phyloP scores from a whole-genome alignment of 2,113 vertebrate species.

The Petrocephalus microphthalmus region DNA sequence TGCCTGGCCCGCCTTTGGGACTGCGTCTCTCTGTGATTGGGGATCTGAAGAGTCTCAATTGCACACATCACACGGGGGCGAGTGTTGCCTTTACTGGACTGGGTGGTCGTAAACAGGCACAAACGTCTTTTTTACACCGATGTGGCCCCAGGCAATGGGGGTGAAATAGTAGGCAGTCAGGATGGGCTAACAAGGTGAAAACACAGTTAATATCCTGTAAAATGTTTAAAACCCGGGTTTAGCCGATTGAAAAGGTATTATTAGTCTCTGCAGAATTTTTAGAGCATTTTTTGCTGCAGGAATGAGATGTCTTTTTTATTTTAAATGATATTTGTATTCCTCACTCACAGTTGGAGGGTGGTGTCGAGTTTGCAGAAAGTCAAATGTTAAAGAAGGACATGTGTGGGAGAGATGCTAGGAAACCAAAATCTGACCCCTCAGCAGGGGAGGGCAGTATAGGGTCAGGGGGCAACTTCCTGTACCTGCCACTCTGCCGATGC shows the following conservation, averaged over 20 bases:
- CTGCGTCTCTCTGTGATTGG: conserved; percentile 21
- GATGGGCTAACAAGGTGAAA: conserved; percentile 49
- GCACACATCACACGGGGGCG: conserved; percentile 47
- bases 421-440: conserved; percentile 10
- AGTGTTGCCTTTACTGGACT: conserved; percentile 50
- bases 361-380: conserved; percentile 33
- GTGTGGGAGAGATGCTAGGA: conserved; percentile 25
- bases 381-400: conserved; percentile 32
- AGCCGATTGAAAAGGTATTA: conserved; percentile 21
- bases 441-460: background rate
- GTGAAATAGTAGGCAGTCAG: conserved; percentile 31
- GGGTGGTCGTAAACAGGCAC: conserved; percentile 44
- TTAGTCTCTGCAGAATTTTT: conserved; percentile 17
- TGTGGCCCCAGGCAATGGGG: conserved; percentile 31
- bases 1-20: conserved; percentile 32
- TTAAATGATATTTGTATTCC: conserved; percentile 21
- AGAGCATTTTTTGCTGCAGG: conserved; percentile 1
- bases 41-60: conserved; percentile 39
- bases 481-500: background rate
- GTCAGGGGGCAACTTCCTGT: background rate
- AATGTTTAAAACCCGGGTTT: conserved; percentile 37
- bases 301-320: background rate
- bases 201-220: conserved; percentile 48
- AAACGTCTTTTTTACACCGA: conserved; percentile 47
- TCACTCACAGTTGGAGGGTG: conserved; percentile 29